These are phyloP conservation scores for Ceuthmochares aereus DNA, from an alignment of 2,113 vertebrate genomes.

Conservation along the genomic window DNA sequence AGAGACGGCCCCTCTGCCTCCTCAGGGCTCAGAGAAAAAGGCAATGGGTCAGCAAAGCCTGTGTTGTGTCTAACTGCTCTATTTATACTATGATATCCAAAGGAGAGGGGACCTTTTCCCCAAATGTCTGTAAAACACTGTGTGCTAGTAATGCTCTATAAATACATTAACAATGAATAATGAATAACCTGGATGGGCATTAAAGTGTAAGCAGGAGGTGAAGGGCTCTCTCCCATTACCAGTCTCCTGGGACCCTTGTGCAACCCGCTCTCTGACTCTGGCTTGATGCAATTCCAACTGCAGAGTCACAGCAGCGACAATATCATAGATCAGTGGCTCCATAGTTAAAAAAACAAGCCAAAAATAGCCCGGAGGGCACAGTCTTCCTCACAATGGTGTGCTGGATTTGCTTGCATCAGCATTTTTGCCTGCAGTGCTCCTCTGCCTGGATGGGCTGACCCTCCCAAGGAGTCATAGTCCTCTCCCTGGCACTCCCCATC, in stretches of 20 bases:
- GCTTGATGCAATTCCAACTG: background rate
- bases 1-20: fast-evolving
- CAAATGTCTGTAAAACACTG: background rate
- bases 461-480: background rate
- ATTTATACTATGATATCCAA: fast-evolving
- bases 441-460: background rate
- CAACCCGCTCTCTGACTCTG: background rate
- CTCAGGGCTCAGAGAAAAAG: fast-evolving
- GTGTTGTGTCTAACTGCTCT: background rate
- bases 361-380: slow-evolving; percentile 34
- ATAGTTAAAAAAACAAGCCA: slow-evolving; percentile 10
- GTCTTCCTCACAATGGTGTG: background rate
- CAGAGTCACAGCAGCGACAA: slow-evolving; percentile 53
- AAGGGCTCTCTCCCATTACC: slow-evolving; percentile 62
- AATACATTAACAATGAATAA: slow-evolving; percentile 66
- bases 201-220: slow-evolving; percentile 59
- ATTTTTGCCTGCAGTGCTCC: background rate
- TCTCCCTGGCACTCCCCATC: background rate
- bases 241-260: background rate
- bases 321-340: slow-evolving; percentile 54
- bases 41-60: background rate
- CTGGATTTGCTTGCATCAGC: background rate
- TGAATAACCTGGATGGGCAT: slow-evolving; percentile 57
- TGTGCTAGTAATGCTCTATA: slow-evolving; percentile 27
- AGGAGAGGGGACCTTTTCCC: background rate